These are phyloP conservation scores for Penaeus indicus DNA, from an alignment of 1,140 invertebrate species.

Conservation along the genomic window DNA sequence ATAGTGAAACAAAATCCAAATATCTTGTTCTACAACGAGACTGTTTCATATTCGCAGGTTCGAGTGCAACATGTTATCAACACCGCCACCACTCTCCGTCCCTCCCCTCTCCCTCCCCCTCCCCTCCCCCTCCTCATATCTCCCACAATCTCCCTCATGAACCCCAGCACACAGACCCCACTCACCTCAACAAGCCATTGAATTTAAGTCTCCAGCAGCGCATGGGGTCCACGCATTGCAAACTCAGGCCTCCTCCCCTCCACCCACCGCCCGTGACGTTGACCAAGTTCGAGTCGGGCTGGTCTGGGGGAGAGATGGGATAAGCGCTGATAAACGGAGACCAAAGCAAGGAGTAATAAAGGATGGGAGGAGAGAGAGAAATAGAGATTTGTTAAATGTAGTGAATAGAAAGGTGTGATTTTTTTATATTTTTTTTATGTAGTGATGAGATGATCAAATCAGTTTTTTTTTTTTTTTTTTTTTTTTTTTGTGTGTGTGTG, in stretches of 20 bases:
- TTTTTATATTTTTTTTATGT: too few species aligned
- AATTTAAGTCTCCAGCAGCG: slow-evolving; percentile 74
- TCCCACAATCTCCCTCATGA: neutral
- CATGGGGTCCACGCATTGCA: slow-evolving; percentile 74
- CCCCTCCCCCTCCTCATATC: too few species aligned
- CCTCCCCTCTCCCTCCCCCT: too few species aligned
- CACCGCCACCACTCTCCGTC: neutral
- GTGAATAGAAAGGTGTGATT: too few species aligned
- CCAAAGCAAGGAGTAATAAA: neutral
- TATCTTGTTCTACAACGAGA: too few species aligned
- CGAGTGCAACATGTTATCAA: too few species aligned
- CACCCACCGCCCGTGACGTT: slow-evolving; percentile 70
- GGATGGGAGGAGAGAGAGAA: neutral
- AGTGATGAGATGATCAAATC: too few species aligned
- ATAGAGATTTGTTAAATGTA: neutral
- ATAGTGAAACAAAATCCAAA: too few species aligned
- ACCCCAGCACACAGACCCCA: neutral
- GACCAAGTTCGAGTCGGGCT: slow-evolving; percentile 71
- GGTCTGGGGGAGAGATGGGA: slow-evolving; percentile 66
- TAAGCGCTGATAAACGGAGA: neutral
- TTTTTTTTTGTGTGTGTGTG: too few species aligned
- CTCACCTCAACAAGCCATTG: slow-evolving; percentile 74
- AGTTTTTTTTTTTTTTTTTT: too few species aligned
- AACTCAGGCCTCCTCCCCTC: slow-evolving; percentile 74
- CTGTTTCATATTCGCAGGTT: too few species aligned